phyloP scores from a whole-genome alignment of 2,113 vertebrate species.

The Tenebrosternarchus preto region DNA sequence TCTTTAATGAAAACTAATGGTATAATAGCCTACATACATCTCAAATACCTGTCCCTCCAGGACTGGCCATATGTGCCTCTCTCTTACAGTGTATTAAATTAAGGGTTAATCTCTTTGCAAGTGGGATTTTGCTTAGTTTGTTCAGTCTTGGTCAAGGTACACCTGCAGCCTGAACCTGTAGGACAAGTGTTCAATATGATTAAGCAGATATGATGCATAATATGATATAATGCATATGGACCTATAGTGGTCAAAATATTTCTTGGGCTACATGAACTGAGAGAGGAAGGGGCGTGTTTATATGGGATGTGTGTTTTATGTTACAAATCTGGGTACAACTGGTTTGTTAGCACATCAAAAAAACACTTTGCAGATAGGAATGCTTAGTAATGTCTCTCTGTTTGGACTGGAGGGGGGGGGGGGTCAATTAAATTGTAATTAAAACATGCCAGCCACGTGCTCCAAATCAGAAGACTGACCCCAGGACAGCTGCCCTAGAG shows the following conservation, averaged over 20 bases:
- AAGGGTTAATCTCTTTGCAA: neutral
- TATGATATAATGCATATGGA: too few relatives aligned
- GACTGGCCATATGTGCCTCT: neutral
- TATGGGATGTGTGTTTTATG: neutral
- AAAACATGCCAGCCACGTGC: neutral
- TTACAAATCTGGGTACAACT: neutral
- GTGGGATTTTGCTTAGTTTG: neutral
- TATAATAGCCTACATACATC: neutral
- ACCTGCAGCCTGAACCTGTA: too few relatives aligned
- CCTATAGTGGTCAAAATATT: too few relatives aligned
- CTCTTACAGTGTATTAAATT: neutral
- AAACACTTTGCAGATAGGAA: neutral
- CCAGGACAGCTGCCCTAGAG: neutral
- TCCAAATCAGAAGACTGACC: neutral
- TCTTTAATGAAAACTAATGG: neutral
- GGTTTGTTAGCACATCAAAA: neutral
- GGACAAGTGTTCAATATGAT: too few relatives aligned
- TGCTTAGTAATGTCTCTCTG: neutral
- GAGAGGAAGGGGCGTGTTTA: neutral
- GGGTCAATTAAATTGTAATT: neutral
- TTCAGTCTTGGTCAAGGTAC: too few relatives aligned
- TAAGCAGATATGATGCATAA: too few relatives aligned
- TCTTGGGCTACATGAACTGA: too few relatives aligned
- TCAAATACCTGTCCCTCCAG: neutral
- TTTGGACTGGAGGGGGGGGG: too few relatives aligned